Base-by-base conservation (phyloP, 2,797 vertebrate species). In the Heliangelus exortis region DNA sequence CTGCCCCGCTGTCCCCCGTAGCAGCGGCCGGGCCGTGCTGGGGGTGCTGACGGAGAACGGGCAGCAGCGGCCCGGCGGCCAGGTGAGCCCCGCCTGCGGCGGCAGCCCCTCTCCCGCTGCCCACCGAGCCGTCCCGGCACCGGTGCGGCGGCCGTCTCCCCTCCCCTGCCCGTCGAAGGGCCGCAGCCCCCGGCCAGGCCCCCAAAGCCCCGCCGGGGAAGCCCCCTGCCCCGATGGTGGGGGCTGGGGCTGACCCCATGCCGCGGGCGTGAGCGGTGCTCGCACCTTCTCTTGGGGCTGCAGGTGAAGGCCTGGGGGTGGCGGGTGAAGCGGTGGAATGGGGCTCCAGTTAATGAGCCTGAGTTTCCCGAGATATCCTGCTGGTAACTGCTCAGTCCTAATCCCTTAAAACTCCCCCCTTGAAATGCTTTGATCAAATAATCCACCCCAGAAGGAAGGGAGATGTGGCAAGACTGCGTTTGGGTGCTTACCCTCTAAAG, bases 21-120 rank as follows among this genome's bases (percentile, higher is more conserved):
- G 41, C 4, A 68, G 74, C 73, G 96, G 95, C 13, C 97, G 98
- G 73, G 96, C 97, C 8, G 97, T 98, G 48, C 95, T 98, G 74
- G 97, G 97, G 14, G 93, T 98, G 75, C 88, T 98, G 26, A 91
- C 92, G 31, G 97, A 98, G 79, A 98, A 98, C 69, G 97, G 97
- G 51, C 98, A 98, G 73, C 95, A 79, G 81, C 97, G 95, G 61
- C 90, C 92, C 50, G 78, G 90, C 58, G 58, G 84, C 78, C 97
- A 97, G 97, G 98, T 98, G 97, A 97, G 84, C 65, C 43, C 39
- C 61, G 15, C 28, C 54, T 57, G 50, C 50, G 21, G 51, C 41
- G 4, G 39, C 22, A 8, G 16, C 47, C 25, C 16, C 26, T 17
- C 28, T 8, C 19, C 18, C 31, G 14, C 48, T 29, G 14, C 25